phyloP scores from a whole-genome alignment of 2,888 invertebrate species.

The Anticlea derivata region DNA sequence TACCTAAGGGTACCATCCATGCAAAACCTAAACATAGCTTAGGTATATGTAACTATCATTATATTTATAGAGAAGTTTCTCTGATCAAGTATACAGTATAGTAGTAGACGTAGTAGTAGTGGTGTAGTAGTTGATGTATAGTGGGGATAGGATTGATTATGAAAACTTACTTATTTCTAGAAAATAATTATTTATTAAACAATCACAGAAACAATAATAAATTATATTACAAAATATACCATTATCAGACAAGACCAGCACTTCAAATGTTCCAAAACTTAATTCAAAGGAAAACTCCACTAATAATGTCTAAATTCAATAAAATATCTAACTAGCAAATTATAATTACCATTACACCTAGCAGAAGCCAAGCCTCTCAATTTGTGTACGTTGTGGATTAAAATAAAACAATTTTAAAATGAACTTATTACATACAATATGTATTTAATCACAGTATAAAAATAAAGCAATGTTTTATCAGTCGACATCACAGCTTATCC shows the following conservation, averaged over 20 bases:
- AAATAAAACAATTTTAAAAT: slow-evolving; percentile 54
- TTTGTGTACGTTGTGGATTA: slow-evolving; percentile 54
- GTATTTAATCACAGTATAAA: slow-evolving; percentile 81
- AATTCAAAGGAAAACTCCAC: slow-evolving; percentile 52
- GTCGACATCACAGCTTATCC: slow-evolving; percentile 79
- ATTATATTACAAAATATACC: slow-evolving; percentile 69
- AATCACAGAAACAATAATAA: slow-evolving; percentile 75
- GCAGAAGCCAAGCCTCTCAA: slow-evolving; percentile 64
- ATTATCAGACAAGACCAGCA: slow-evolving; percentile 54
- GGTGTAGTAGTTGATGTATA: too few species aligned
- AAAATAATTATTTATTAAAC: slow-evolving; percentile 63
- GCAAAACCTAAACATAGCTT: too few species aligned
- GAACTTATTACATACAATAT: slow-evolving; percentile 66
- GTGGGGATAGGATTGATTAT: too few species aligned
- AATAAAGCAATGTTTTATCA: slow-evolving; percentile 80
- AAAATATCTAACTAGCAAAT: slow-evolving; percentile 49
- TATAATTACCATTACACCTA: slow-evolving; percentile 56
- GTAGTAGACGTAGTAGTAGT: too few species aligned
- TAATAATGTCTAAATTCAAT: slow-evolving; percentile 42
- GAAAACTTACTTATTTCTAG: slow-evolving; percentile 40
- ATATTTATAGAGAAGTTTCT: too few species aligned
- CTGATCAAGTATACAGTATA: too few species aligned
- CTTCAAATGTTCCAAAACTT: slow-evolving; percentile 46
- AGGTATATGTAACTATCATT: too few species aligned
- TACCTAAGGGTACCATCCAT: too few species aligned